Evolutionary conservation across 2,113 vertebrate genomes (phyloP).

Genomic region (Helogale parvula): DNA sequence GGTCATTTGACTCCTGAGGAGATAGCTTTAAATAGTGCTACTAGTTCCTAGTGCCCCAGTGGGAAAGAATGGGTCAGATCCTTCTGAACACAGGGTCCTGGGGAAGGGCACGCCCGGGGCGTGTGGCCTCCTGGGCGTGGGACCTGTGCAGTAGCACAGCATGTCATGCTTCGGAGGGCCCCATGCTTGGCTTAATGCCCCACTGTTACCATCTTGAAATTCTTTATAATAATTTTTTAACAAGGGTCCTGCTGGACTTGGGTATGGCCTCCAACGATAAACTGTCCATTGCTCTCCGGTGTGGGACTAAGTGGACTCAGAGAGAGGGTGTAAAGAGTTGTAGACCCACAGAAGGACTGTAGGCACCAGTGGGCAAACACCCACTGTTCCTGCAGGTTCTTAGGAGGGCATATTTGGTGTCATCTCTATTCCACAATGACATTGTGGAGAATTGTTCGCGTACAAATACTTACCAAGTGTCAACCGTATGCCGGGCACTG

Average conservation of each 20-base stretch:
- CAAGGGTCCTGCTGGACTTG: neutral
- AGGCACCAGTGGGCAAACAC: neutral
- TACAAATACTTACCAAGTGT: neutral
- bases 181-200: neutral
- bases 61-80: neutral
- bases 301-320: neutral
- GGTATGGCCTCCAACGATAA: neutral
- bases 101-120: neutral
- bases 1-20: neutral
- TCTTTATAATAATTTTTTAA: neutral
- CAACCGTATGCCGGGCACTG: too few species aligned
- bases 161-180: fast-evolving
- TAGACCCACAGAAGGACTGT: neutral
- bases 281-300: neutral
- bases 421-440: neutral
- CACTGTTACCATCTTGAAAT: neutral
- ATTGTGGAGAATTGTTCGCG: neutral
- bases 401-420: neutral
- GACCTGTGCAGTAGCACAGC: neutral
- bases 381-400: neutral
- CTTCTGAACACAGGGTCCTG: neutral
- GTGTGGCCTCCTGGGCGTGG: neutral
- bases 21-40: neutral
- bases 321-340: neutral
- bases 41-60: neutral